Percentiles rank a stretch among this genome's conserved stretches.
phyloP scores from a whole-genome alignment of 2,888 invertebrate species.

The Erebia aethiops region DNA sequence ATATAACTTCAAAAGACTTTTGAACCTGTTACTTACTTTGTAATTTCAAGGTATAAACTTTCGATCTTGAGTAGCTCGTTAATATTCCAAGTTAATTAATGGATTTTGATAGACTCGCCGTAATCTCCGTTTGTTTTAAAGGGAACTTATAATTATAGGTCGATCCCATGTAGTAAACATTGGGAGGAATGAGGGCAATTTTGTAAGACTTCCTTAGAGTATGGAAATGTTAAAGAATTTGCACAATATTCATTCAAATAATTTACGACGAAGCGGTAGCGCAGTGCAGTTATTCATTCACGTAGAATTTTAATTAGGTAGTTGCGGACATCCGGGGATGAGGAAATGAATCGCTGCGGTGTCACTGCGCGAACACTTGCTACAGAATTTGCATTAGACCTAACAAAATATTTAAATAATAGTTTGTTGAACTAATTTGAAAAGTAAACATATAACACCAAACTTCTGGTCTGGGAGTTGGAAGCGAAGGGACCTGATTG shows the following conservation, averaged over 20 bases:
- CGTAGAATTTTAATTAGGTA: constrained; percentile 78
- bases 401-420: constrained; percentile 51
- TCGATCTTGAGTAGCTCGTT: constrained; percentile 70
- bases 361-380: constrained; percentile 47
- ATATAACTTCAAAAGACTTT: constrained; percentile 73
- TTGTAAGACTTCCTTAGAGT: constrained; percentile 18
- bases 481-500: too few species aligned
- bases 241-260: constrained; percentile 47
- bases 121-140: constrained; percentile 63
- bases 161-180: constrained; percentile 52
- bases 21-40: constrained; percentile 74
- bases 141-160: constrained; percentile 66
- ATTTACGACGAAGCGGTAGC: constrained; percentile 49
- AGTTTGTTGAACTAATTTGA: too few species aligned
- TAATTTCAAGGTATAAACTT: constrained; percentile 76
- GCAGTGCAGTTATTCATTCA: constrained; percentile 73
- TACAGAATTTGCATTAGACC: constrained; percentile 52
- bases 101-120: constrained; percentile 71
- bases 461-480: too few species aligned
- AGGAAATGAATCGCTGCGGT: constrained; percentile 49
- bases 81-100: constrained; percentile 79
- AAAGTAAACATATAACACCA: too few species aligned
- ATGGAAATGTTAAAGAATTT: constrained; percentile 30
- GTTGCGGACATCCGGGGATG: constrained; percentile 70
- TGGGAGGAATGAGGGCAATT: constrained; percentile 34